A percentile compares a stretch with the other conserved stretches of the same genome.
These are phyloP conservation scores for Sylvilagus bachmani DNA, from an alignment of 2,113 vertebrate species.

Conservation along the genomic window DNA sequence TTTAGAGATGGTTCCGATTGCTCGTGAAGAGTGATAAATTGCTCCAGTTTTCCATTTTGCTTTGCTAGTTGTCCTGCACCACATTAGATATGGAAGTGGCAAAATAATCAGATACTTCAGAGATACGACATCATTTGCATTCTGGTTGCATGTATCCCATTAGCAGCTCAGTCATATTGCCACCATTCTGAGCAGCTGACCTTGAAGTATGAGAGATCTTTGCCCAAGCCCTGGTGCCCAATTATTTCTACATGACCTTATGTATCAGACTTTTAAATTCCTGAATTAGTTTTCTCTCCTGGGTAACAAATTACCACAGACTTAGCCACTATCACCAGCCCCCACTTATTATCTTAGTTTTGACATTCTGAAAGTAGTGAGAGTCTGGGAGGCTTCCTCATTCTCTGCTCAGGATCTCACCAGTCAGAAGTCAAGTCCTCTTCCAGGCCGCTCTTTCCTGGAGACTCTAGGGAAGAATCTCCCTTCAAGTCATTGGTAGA, in stretches of 20 bases:
- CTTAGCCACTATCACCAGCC: neutral
- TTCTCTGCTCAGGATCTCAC: neutral
- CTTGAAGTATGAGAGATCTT: neutral
- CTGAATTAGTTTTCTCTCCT: neutral
- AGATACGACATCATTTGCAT: neutral
- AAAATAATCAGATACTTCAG: neutral
- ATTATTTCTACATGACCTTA: neutral
- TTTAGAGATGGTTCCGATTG: neutral
- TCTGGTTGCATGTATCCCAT: fast-evolving
- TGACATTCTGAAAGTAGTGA: neutral
- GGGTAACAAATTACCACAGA: neutral
- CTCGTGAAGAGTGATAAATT: neutral
- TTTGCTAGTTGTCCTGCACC: neutral
- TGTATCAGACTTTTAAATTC: neutral
- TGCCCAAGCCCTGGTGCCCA: neutral
- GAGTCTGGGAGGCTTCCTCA: too few species aligned
- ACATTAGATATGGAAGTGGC: neutral
- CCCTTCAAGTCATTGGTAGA: neutral
- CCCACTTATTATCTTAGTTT: neutral
- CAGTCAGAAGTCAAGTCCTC: neutral
- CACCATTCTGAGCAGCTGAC: neutral
- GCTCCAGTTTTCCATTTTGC: neutral
- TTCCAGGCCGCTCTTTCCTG: fast-evolving
- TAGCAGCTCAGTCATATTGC: too few species aligned
- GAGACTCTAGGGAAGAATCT: fast-evolving